Percentiles rank a stretch among this genome's conserved stretches.
These are phyloP conservation scores for Empidonax alnorum DNA, from an alignment of 2,113 vertebrate species.

Conservation along the genomic window DNA sequence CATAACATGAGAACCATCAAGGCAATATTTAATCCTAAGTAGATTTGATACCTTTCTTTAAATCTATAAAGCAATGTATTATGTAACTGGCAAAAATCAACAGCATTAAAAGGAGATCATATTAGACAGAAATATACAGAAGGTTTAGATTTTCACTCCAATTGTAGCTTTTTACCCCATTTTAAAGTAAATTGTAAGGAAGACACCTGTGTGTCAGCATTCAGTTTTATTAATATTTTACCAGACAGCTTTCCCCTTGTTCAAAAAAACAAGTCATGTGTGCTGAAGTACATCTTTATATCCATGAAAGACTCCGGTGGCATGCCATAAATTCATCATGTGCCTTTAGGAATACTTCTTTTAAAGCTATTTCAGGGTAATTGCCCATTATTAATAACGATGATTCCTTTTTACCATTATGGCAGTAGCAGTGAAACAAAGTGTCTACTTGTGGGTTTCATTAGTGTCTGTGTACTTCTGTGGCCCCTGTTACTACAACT, in stretches of 20 bases:
- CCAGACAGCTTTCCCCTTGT: slow-evolving; percentile 4
- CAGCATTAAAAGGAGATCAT: slow-evolving; percentile 23
- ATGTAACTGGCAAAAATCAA: slow-evolving; percentile 49
- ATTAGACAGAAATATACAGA: slow-evolving; percentile 1
- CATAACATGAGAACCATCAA: slow-evolving; percentile 53
- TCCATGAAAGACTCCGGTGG: slow-evolving; percentile 10
- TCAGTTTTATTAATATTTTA: slow-evolving; percentile 34
- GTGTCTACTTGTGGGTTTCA: slow-evolving; percentile 2
- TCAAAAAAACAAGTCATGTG: slow-evolving; percentile 38
- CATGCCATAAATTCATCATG: slow-evolving; percentile 44
- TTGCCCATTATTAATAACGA: slow-evolving; percentile 47
- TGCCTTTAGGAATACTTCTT: slow-evolving; percentile 57
- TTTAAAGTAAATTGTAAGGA: slow-evolving; percentile 44
- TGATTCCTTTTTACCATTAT: slow-evolving; percentile 40
- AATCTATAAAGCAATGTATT: slow-evolving; percentile 49
- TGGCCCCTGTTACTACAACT: neutral
- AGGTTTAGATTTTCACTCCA: slow-evolving; percentile 12
- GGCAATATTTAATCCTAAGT: slow-evolving; percentile 63
- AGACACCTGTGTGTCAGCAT: neutral
- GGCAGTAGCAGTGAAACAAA: slow-evolving; percentile 7
- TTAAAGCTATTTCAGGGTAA: slow-evolving; percentile 45
- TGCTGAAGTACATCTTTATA: slow-evolving; percentile 42
- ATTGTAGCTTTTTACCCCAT: neutral
- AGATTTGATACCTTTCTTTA: slow-evolving; percentile 37
- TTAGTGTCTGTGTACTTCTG: slow-evolving; percentile 9